A percentile compares a stretch with the other conserved stretches of the same genome.
Conservation (phyloP, 1,140 invertebrate genomes). For the Anastatus disparis region DNA sequence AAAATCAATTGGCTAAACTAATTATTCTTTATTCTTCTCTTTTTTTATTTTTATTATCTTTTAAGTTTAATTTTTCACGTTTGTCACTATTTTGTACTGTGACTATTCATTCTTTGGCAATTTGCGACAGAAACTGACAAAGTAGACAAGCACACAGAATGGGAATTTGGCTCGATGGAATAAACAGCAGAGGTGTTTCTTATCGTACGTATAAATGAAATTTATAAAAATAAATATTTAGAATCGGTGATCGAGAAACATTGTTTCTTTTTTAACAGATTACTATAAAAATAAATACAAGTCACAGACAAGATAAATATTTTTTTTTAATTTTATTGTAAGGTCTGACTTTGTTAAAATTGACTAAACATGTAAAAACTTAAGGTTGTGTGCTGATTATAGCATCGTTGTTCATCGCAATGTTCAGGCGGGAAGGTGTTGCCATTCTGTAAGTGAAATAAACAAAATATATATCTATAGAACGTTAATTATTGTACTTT, state of each 20-base stretch:
- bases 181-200: slow-evolving; percentile 41
- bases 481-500: slow-evolving; percentile 47
- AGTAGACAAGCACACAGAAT: slow-evolving; percentile 44
- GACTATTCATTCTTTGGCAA: slow-evolving; percentile 48
- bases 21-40: slow-evolving; percentile 14
- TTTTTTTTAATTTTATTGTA: slow-evolving; percentile 22
- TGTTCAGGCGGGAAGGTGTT: slow-evolving; percentile 65
- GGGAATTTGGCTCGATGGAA: slow-evolving; percentile 51
- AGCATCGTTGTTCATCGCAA: slow-evolving; percentile 65
- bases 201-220: slow-evolving; percentile 41
- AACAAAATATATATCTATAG: slow-evolving; percentile 64
- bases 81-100: slow-evolving; percentile 15
- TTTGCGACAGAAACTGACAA: slow-evolving; percentile 50
- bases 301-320: slow-evolving; percentile 1
- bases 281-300: slow-evolving; percentile 9
- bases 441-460: slow-evolving; percentile 66
- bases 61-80: background rate
- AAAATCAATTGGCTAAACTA: background rate
- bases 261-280: slow-evolving; percentile 28
- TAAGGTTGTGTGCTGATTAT: slow-evolving; percentile 66
- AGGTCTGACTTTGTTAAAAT: slow-evolving; percentile 30
- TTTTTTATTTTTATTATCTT: background rate
- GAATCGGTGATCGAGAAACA: slow-evolving; percentile 25
- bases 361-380: slow-evolving; percentile 55
- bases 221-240: slow-evolving; percentile 29